A percentile compares a stretch with the other conserved stretches of the same genome.
Evolutionary conservation across 2,113 vertebrate species (phyloP).

Genomic region (Camarhynchus parvulus): DNA sequence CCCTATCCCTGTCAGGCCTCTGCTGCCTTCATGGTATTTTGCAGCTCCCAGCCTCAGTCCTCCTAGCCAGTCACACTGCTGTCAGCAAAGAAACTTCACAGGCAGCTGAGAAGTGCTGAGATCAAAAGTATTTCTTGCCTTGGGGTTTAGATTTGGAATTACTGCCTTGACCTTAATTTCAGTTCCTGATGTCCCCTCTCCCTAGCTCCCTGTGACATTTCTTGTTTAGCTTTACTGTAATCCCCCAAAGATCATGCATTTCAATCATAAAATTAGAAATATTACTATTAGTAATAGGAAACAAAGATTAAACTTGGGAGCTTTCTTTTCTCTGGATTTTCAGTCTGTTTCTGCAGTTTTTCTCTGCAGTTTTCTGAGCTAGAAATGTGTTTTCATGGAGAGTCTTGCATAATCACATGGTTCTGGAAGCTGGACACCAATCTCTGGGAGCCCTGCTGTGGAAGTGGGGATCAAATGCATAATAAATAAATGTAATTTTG

Average conservation of each 20-base stretch:
- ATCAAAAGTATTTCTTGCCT: neutral
- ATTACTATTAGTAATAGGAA: neutral
- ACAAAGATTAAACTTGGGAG: neutral
- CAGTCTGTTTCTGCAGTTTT: neutral
- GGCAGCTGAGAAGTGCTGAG: neutral
- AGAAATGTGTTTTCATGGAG: neutral
- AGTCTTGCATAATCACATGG: neutral
- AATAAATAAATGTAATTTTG: neutral
- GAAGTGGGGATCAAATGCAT: neutral
- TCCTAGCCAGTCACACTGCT: neutral
- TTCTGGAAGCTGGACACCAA: neutral
- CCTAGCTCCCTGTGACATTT: neutral
- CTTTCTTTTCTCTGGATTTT: neutral
- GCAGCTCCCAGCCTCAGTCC: neutral
- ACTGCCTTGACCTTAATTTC: neutral
- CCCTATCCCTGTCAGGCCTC: neutral
- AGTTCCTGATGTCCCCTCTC: neutral
- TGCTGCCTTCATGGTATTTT: neutral
- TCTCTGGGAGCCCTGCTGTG: neutral
- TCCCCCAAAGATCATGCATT: neutral
- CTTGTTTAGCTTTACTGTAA: neutral
- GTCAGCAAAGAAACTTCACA: neutral
- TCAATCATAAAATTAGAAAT: neutral
- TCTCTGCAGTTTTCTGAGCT: neutral
- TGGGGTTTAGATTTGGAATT: neutral